A percentile compares a stretch with the other conserved stretches of the same genome.
phyloP scores from a whole-genome alignment of 2,113 vertebrate species.

The Choloepus hoffmanni region DNA sequence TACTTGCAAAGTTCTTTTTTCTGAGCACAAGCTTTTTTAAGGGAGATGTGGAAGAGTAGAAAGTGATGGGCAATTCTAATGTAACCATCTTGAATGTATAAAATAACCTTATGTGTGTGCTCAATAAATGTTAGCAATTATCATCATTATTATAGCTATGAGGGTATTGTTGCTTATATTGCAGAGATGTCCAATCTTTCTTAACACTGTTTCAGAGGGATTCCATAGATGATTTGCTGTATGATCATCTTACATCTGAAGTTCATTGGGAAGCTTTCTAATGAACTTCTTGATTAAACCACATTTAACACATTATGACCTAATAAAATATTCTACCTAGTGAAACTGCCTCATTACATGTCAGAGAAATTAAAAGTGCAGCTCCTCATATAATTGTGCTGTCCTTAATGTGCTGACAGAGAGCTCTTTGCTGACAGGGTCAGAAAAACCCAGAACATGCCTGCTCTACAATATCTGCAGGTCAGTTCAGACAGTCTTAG shows the following conservation, averaged over 20 bases:
- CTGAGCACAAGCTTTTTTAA: not conserved
- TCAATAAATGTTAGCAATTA: constrained; percentile 54
- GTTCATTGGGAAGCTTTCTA: constrained; percentile 60
- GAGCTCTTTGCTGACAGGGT: constrained; percentile 50
- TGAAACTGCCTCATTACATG: constrained; percentile 66
- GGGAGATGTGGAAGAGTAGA: not conserved
- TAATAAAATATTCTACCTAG: constrained; percentile 70
- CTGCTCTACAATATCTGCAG: constrained; percentile 2
- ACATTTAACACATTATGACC: constrained; percentile 67
- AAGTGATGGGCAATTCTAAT: not conserved
- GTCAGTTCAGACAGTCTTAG: constrained; percentile 29
- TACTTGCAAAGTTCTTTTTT: not conserved
- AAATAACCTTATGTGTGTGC: constrained; percentile 27
- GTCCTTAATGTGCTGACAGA: constrained; percentile 44
- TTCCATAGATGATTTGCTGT: constrained; percentile 52
- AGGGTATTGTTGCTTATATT: not conserved
- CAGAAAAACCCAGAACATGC: constrained; percentile 45
- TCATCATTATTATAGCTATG: constrained; percentile 49
- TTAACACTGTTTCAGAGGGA: constrained; percentile 25
- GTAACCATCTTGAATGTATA: not conserved
- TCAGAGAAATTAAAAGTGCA: constrained; percentile 72
- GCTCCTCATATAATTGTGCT: constrained; percentile 57
- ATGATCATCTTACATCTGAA: constrained; percentile 23
- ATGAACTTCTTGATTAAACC: constrained; percentile 68
- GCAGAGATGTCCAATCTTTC: constrained; percentile 43